These are phyloP conservation scores for Otolemur garnettii DNA, from an alignment of 2,113 vertebrate genomes.

Conservation along the genomic window DNA sequence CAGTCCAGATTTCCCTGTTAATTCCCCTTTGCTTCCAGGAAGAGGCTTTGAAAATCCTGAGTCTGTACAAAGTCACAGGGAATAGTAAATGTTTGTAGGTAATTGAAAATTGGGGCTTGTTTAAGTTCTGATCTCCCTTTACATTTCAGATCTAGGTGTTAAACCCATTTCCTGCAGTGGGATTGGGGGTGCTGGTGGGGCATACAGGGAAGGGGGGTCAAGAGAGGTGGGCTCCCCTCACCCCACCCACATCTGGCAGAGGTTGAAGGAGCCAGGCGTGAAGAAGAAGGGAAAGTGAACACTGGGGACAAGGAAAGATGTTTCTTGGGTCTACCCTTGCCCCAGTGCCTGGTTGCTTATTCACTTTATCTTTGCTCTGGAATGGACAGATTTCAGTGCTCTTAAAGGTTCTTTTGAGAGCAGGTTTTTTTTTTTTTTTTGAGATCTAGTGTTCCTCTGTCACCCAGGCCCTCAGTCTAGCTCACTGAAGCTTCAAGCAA, in stretches of 20 bases:
- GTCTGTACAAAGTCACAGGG: background rate
- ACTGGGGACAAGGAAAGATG: rapidly evolving
- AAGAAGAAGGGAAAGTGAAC: background rate
- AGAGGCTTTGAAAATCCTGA: background rate
- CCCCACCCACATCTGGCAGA: background rate
- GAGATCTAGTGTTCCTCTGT: no score
- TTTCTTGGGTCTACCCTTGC: background rate
- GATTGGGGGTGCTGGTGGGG: background rate
- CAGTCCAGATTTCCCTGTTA: no score
- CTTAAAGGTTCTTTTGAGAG: background rate
- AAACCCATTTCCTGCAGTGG: background rate
- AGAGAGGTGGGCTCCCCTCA: background rate
- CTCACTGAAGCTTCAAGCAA: no score
- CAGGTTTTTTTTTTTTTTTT: no score
- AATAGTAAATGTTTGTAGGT: background rate
- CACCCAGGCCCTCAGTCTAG: no score
- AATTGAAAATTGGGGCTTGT: background rate
- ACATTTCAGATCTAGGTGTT: background rate
- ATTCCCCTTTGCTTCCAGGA: background rate
- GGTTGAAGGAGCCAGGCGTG: background rate
- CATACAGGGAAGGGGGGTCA: background rate
- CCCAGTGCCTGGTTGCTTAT: background rate
- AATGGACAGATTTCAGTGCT: background rate
- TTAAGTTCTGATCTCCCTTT: background rate
- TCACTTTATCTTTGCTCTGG: background rate